Evolutionary conservation across 2,888 invertebrate species (phyloP).

Genomic region (Muschampia plurimacula): DNA sequence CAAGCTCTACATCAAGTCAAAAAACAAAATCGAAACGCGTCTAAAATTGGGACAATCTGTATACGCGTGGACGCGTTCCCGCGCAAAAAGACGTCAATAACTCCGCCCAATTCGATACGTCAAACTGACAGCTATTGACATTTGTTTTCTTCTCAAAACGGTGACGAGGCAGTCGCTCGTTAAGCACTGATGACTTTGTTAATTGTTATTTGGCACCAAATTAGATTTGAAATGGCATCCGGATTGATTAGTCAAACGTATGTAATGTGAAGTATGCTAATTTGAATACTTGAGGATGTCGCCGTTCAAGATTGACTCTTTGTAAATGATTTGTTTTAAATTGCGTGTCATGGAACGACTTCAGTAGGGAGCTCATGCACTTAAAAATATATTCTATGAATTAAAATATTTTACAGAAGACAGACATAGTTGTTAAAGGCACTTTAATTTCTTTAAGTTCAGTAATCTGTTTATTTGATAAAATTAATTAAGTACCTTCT

Average conservation of each 20-base stretch:
- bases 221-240: conserved; percentile 65
- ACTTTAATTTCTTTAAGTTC: no score
- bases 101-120: conserved; percentile 66
- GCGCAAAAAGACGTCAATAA: conserved; percentile 64
- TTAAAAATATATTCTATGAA: background rate
- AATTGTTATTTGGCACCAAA: conserved; percentile 76
- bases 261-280: conserved; percentile 52
- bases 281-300: conserved; percentile 52
- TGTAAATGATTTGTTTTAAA: conserved; percentile 23
- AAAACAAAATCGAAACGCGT: conserved; percentile 25
- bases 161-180: conserved; percentile 54
- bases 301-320: conserved; percentile 8
- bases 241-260: conserved; percentile 54
- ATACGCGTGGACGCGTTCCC: conserved; percentile 54
- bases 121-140: conserved; percentile 61
- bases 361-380: background rate
- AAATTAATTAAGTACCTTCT: no score
- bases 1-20: conserved; percentile 23
- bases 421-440: background rate
- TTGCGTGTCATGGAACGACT: background rate
- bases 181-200: conserved; percentile 74
- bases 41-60: conserved; percentile 37
- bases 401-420: background rate
- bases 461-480: no score
- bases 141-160: conserved; percentile 39